These are phyloP conservation scores for Tarsius wallacei DNA, from an alignment of 2,797 vertebrate genomes.

Conservation along the genomic window DNA sequence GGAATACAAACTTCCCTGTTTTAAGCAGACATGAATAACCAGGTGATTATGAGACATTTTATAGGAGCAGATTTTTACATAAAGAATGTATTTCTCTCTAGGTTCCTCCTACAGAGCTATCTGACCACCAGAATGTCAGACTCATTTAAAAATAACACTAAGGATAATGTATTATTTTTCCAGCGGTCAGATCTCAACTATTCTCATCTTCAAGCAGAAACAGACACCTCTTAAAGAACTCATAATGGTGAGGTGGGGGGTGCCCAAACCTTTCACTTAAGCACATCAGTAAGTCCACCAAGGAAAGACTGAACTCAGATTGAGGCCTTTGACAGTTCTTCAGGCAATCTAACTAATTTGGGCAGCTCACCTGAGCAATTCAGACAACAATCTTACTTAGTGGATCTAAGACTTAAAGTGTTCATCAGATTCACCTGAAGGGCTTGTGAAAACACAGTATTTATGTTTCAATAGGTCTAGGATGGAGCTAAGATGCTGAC, in stretches of 20 bases:
- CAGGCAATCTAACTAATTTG: background rate
- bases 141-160: background rate
- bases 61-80: background rate
- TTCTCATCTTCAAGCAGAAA: background rate
- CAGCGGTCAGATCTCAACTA: background rate
- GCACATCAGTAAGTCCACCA: background rate
- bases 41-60: background rate
- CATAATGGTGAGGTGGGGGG: accelerated
- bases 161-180: background rate
- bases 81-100: background rate
- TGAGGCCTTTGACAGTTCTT: background rate
- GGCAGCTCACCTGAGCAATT: background rate
- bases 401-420: background rate
- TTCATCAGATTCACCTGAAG: background rate
- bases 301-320: background rate
- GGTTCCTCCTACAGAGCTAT: background rate
- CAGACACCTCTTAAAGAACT: background rate
- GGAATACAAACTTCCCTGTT: background rate
- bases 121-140: background rate
- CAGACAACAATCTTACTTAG: background rate
- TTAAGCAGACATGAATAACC: background rate
- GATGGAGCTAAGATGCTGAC: background rate
- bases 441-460: background rate
- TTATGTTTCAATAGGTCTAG: background rate
- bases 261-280: background rate